Conservation (phyloP, 2,797 vertebrate genomes). For the Caiman crocodilus region DNA sequence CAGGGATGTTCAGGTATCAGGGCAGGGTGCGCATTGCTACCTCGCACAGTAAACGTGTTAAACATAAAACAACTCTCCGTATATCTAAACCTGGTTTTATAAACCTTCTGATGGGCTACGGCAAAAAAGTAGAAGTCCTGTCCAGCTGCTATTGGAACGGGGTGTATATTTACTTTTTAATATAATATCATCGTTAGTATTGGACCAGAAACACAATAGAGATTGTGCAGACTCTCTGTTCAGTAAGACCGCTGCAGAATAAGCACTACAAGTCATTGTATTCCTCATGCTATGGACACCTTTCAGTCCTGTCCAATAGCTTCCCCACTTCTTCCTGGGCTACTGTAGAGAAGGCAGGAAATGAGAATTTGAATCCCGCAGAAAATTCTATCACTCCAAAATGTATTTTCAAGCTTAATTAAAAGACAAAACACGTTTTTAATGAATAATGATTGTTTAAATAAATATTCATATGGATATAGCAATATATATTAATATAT, state of each 20-base stretch:
- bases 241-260: neutral
- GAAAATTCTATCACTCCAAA: too few species aligned
- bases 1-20: too few species aligned
- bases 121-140: neutral
- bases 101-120: too few species aligned
- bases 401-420: too few species aligned
- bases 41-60: neutral
- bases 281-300: neutral
- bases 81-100: neutral
- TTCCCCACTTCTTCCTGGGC: too few species aligned
- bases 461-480: too few species aligned
- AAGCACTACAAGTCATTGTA: neutral
- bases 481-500: too few species aligned
- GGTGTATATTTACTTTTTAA: neutral
- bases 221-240: neutral
- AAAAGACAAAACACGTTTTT: too few species aligned
- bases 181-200: neutral
- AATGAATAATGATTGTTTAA: too few species aligned
- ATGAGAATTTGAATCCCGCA: too few species aligned
- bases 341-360: too few species aligned
- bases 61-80: neutral
- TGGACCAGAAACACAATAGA: neutral
- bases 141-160: neutral
- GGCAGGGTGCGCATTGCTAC: neutral
- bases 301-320: neutral